Evolutionary conservation across 2,888 invertebrate species (phyloP), one percentile per base, ranked within the genome.

Genomic region (Trichopoda pennipes): DNA sequence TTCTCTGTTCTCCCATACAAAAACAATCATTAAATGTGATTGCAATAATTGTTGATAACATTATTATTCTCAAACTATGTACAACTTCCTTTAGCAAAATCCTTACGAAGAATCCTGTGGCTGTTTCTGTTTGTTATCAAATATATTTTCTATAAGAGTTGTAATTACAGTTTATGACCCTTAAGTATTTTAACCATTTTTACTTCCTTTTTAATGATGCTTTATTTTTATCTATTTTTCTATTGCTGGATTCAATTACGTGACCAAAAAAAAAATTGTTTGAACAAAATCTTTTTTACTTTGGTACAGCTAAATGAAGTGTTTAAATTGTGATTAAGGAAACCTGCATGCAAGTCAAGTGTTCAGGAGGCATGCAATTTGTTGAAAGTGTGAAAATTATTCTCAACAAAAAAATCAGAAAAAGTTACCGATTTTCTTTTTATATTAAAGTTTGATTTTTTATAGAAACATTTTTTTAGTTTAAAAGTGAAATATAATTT

Each of bases 211-310:
- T 44, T 63, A 49, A 21, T 66, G n/a, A 3, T 28, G n/a, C 4
- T 28, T 3, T 21, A 56, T 55, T 44, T 47, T n/a, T 56, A 47
- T 49, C 42, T 64, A 17, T 21, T 23, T 58, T 58, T 66, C 19
- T 32, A 28, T 32, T 32, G 28, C 66, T 51, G 10, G 19, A 58
- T 14, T 16, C 51, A 38, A 42, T 42, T 70, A 78, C 77, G 77
- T 78, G 77, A 78, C 42, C 77, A 56, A 70, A 58, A 49, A 51
- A 56, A 70, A 58, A 49, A 51, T 28, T 64, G 23, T 49, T 63
- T 63, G 17, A 56, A 17, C 38, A 44, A 56, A 77, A 78, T 56
- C 56, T 38, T 4, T 49, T 56, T 28, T 19, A 63, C 21, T 56
- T 53, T 19, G 0, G n/a, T 28, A 19, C 51, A 51, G 23, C 42